Evolutionary conservation across 2,888 invertebrate species (phyloP).

Genomic region (Perdita meconis): DNA sequence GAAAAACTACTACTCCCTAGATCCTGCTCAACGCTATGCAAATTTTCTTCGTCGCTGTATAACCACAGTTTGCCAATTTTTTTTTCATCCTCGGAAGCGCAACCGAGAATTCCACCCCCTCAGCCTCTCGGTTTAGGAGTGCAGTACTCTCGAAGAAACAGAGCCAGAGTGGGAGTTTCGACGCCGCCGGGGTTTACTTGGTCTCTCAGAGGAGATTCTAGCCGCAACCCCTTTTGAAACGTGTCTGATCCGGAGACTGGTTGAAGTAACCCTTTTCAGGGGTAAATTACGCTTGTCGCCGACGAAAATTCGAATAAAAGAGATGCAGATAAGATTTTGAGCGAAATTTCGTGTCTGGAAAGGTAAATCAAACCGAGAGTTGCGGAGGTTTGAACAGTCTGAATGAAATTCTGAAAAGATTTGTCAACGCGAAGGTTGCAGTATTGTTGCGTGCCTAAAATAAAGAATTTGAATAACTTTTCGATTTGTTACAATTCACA

Average conservation of each 20-base stretch:
- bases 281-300: not conserved
- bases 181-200: not conserved
- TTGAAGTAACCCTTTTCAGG: not conserved
- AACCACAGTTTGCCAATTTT: slow-evolving; percentile 3
- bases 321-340: not conserved
- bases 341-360: not conserved
- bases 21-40: slow-evolving; percentile 42
- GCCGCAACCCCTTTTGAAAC: not conserved
- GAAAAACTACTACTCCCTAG: not conserved
- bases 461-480: no score
- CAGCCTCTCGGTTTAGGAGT: not conserved
- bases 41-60: slow-evolving; percentile 55
- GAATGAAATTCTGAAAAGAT: not conserved
- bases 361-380: not conserved
- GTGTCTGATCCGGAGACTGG: not conserved
- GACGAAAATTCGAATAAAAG: slow-evolving; percentile 8
- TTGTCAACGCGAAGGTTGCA: no score
- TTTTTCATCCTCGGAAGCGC: slow-evolving; percentile 15
- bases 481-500: no score
- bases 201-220: not conserved
- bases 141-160: not conserved
- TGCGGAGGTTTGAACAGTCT: not conserved
- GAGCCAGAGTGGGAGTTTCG: not conserved
- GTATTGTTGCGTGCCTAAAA: no score
- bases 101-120: not conserved